phyloP scores from a whole-genome alignment of 2,113 vertebrate species.

The Campylomormyrus tamandua region DNA sequence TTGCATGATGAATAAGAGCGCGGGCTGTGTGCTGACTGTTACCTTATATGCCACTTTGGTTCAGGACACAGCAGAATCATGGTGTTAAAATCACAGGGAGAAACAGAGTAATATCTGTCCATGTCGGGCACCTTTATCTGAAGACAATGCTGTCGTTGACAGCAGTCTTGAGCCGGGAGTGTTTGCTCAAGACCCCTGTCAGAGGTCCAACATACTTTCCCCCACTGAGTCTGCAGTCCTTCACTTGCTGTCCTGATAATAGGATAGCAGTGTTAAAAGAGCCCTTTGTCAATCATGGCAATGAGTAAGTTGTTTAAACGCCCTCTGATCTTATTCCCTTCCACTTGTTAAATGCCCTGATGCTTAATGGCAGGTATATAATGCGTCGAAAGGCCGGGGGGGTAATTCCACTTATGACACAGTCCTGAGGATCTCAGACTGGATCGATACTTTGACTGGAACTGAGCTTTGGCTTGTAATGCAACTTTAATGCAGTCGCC shows the following conservation, averaged over 20 bases:
- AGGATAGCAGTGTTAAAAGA: neutral
- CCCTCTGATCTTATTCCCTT: neutral
- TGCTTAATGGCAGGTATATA: constrained; percentile 51
- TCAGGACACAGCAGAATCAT: neutral
- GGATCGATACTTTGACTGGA: constrained; percentile 50
- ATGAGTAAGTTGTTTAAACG: constrained; percentile 5
- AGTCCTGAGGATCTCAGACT: constrained; percentile 46
- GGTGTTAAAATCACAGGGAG: neutral
- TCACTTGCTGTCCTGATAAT: neutral
- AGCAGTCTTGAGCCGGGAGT: neutral
- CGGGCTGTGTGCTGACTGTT: neutral
- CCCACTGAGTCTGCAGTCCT: neutral
- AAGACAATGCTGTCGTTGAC: neutral
- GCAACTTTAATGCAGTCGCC: constrained; percentile 30
- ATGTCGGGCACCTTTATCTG: neutral
- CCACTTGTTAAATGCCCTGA: neutral
- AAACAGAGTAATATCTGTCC: neutral
- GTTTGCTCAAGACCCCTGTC: neutral
- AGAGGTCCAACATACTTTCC: neutral
- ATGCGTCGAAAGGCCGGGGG: constrained; percentile 38
- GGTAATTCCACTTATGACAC: constrained; percentile 28
- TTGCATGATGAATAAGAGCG: neutral
- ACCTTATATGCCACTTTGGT: neutral
- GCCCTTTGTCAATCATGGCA: neutral
- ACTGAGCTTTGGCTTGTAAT: constrained; percentile 48